Base-by-base conservation (phyloP, 2,888 invertebrate species). In the Scaptomyza reducta region DNA sequence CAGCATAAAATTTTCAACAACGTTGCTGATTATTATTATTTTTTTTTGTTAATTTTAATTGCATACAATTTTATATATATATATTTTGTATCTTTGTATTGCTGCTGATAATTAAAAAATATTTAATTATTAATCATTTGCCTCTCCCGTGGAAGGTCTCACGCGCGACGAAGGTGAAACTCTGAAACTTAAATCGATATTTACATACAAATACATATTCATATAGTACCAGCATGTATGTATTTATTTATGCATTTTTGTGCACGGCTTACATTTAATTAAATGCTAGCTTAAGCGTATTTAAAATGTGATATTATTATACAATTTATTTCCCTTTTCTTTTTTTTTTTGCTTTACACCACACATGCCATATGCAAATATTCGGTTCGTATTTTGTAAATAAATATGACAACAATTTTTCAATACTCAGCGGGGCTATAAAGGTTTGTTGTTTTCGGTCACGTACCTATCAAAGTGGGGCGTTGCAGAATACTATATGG, bases 111-210 rank as follows among this genome's bases (percentile, higher is more conserved):
- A 83, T 80, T 86, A 76, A 83, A 75, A 86, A 86, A 79, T 88
- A 80, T 86, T 84, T 77, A 88, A 88, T 88, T 86, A 86, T 88
- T 72, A 86, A 86, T 80, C 81, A 88, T 78, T 82, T 79, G 66
- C 72, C 49, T 16, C 41, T 44, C 65, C 54, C 38, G 57, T 42
- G 69, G 80, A 84, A 87, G 83, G 83, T 72, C 88, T 83, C 83
- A 80, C 68, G 80, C 80, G 77, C 69, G 65, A 47, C 55, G 87
- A 88, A 84, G 88, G 83, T 84, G 87, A 84, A 84, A 82, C 74
- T 79, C 40, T 45, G 47, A 69, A 65, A 42, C 66, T 42, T 59
- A 65, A 79, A 70, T 66, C 72, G 68, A 66, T 74, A 60, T 60
- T 56, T 58, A 53, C 56, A 38, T 35, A 49, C 16, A 46, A 1